Evolutionary conservation across 2,797 vertebrate species (phyloP).

Genomic region (Poecilia velifera): DNA sequence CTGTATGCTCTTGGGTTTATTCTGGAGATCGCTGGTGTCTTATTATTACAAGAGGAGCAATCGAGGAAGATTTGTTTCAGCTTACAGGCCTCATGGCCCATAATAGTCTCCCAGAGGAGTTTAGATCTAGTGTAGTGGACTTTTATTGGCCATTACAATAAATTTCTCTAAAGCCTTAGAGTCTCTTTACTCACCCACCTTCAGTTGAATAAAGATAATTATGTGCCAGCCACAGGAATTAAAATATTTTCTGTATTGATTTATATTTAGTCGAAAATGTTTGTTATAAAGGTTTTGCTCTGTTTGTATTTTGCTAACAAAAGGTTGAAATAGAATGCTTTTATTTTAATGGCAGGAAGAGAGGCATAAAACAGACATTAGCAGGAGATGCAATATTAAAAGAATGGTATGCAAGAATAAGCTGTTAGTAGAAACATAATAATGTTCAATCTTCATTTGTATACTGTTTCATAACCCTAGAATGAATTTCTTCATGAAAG

Average conservation of each 20-base stretch:
- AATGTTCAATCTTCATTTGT: not conserved
- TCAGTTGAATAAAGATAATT: conserved; percentile 43
- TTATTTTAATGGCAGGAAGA: not conserved
- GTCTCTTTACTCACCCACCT: conserved; percentile 37
- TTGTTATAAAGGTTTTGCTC: not conserved
- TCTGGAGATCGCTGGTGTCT: conserved; percentile 4
- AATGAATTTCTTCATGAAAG: not conserved
- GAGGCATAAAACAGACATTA: not conserved
- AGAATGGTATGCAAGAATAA: not conserved
- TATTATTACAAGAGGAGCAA: conserved; percentile 28
- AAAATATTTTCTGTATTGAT: conserved; percentile 19
- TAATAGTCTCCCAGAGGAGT: conserved; percentile 62
- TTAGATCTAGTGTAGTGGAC: conserved; percentile 57
- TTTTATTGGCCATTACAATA: conserved; percentile 64
- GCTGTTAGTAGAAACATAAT: not conserved
- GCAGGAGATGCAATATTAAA: not conserved
- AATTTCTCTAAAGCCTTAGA: conserved; percentile 56
- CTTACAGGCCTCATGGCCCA: conserved; percentile 56
- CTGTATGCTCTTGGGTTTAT: not conserved
- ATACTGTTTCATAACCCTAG: not conserved
- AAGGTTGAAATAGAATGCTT: not conserved
- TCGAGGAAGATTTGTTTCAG: conserved; percentile 59
- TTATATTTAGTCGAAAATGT: conserved; percentile 14
- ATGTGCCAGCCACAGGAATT: conserved; percentile 30
- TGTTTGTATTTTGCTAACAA: not conserved